These are phyloP conservation scores for Ursus arctos DNA, from an alignment of 2,113 vertebrate genomes.

Conservation along the genomic window DNA sequence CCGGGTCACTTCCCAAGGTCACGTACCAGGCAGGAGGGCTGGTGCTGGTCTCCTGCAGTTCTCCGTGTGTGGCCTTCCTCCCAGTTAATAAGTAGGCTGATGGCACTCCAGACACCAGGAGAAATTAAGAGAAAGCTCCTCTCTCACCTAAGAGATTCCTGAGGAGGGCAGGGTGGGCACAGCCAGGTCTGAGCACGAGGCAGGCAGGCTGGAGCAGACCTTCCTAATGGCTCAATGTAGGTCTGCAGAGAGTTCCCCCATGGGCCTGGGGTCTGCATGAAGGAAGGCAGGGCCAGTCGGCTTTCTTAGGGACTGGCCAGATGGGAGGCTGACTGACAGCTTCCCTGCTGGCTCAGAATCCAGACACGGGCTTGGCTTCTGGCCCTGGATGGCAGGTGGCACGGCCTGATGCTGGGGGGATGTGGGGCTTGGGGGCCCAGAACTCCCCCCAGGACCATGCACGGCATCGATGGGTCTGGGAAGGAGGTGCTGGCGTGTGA, in stretches of 20 bases:
- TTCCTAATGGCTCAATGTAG: neutral
- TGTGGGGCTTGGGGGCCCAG: rapidly evolving
- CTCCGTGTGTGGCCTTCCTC: neutral
- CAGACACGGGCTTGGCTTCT: neutral
- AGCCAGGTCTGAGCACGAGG: neutral
- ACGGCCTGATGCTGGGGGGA: rapidly evolving
- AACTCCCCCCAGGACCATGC: neutral
- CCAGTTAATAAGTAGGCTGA: neutral
- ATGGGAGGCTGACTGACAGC: too few relatives aligned
- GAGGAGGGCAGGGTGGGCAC: neutral
- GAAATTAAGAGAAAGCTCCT: neutral
- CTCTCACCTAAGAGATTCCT: neutral
- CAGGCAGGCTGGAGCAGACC: neutral
- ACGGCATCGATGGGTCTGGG: neutral
- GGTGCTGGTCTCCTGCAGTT: neutral
- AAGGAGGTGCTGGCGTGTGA: neutral
- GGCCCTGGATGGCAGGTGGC: neutral
- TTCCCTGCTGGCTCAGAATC: neutral
- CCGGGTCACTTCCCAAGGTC: neutral
- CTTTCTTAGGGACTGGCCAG: neutral
- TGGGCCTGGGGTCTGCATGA: rapidly evolving
- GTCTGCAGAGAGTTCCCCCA: too few relatives aligned
- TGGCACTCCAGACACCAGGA: neutral
- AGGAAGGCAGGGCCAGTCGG: neutral
- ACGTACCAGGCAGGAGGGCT: neutral